Evolutionary conservation across 1,140 invertebrate genomes (phyloP).

Genomic region (Bombus huntii): DNA sequence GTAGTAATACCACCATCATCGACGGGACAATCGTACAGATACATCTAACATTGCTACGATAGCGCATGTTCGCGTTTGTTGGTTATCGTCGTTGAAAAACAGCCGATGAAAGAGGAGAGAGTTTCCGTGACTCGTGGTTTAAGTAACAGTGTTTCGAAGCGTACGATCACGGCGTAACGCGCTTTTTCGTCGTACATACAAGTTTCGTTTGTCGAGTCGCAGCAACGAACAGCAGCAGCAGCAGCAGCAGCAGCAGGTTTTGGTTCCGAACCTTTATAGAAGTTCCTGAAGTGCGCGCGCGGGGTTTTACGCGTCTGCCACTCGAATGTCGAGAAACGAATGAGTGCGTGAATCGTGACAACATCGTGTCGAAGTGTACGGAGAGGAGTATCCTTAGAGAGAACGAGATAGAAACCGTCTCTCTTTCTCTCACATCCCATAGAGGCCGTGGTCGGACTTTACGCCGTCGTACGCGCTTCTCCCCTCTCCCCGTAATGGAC

Average conservation of each 20-base stretch:
- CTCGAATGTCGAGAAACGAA: conserved; percentile 37
- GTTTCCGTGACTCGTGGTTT: conserved; percentile 14
- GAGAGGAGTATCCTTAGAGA: conserved; percentile 35
- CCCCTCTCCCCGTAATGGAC: conserved; percentile 3
- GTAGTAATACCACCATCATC: background rate
- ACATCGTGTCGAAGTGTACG: conserved; percentile 38
- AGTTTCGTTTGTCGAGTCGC: background rate
- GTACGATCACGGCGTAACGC: conserved; percentile 13
- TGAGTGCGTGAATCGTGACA: conserved; percentile 56
- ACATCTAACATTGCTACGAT: conserved; percentile 36
- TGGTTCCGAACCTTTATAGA: background rate
- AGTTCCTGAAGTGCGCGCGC: conserved; percentile 36
- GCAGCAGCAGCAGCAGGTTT: background rate
- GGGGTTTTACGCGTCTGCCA: background rate
- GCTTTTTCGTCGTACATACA: background rate
- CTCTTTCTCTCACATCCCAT: conserved; percentile 24
- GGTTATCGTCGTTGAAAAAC: conserved; percentile 10
- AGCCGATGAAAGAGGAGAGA: conserved; percentile 22
- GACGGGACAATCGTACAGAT: conserved; percentile 1
- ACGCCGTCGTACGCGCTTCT: conserved; percentile 50
- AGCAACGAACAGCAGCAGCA: background rate
- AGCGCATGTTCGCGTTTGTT: conserved; percentile 16
- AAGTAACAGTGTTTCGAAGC: conserved; percentile 4
- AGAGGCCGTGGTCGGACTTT: conserved; percentile 43
- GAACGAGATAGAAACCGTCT: conserved; percentile 26